Conservation (phyloP, 2,797 vertebrate species). For the Distichodus sexfasciatus region DNA sequence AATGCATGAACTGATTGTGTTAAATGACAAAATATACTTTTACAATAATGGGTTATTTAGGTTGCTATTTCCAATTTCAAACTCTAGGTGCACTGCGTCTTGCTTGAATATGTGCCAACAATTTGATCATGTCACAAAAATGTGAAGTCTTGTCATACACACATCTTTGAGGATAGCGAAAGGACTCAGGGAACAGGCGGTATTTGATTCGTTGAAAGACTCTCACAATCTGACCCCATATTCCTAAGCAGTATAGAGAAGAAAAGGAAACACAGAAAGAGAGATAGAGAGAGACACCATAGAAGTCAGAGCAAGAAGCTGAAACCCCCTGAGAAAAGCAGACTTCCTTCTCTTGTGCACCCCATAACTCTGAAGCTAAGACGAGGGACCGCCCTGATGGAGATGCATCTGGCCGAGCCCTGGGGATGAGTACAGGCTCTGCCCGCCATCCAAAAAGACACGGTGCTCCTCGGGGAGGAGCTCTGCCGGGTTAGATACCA, state of each 20-base stretch:
- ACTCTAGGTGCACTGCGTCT: not conserved
- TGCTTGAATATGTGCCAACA: not conserved
- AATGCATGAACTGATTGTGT: too few species aligned
- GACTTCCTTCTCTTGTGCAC: not conserved
- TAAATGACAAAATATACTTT: too few species aligned
- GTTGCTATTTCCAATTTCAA: too few species aligned
- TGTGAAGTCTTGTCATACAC: not conserved
- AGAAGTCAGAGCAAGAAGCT: conserved; percentile 2
- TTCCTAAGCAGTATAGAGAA: not conserved
- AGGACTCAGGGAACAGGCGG: not conserved
- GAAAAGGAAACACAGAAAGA: not conserved
- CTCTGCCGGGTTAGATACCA: conserved; percentile 16
- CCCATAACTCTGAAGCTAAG: not conserved
- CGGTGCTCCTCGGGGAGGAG: conserved; percentile 21
- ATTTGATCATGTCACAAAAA: not conserved
- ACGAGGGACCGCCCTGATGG: conserved; percentile 11
- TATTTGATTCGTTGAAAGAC: conserved; percentile 7
- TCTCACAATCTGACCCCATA: not conserved
- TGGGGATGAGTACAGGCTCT: not conserved
- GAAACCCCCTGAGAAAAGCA: too few species aligned
- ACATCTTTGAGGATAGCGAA: not conserved
- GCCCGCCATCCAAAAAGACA: conserved; percentile 20
- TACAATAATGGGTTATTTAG: not conserved
- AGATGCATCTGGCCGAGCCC: not conserved
- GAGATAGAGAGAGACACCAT: not conserved